phyloP scores from a whole-genome alignment of 2,113 vertebrate species.

The Manacus vitellinus region DNA sequence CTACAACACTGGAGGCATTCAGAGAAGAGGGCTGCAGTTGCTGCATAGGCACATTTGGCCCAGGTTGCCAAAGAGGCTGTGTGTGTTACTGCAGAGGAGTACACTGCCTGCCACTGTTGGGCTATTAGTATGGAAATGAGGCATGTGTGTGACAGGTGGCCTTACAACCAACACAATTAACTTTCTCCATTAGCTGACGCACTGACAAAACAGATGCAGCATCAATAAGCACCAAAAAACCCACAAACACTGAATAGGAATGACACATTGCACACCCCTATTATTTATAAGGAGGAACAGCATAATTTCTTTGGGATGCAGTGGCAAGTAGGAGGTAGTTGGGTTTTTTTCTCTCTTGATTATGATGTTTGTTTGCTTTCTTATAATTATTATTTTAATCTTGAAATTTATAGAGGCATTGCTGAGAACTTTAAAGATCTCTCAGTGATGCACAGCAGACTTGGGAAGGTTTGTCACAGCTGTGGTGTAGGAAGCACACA shows the following conservation, averaged over 20 bases:
- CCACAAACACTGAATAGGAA: slow-evolving; percentile 77
- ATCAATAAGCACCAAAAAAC: slow-evolving; percentile 80
- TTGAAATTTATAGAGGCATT: not conserved
- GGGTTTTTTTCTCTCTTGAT: not conserved
- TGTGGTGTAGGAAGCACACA: not conserved
- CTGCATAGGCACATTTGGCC: slow-evolving; percentile 79
- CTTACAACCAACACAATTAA: slow-evolving; percentile 95
- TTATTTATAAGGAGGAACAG: slow-evolving; percentile 80
- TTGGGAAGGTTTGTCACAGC: not conserved
- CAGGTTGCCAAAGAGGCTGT: slow-evolving; percentile 75
- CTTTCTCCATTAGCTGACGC: slow-evolving; percentile 89
- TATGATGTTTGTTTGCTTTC: not conserved
- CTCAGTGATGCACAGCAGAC: not conserved
- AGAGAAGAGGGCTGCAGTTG: slow-evolving; percentile 64
- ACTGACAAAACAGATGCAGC: slow-evolving; percentile 88
- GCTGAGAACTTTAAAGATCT: not conserved
- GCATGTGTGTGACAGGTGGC: slow-evolving; percentile 93
- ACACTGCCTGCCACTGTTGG: slow-evolving; percentile 84
- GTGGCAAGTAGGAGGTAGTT: not conserved
- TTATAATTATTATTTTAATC: not conserved
- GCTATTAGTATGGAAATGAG: slow-evolving; percentile 95
- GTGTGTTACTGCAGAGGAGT: slow-evolving; percentile 79
- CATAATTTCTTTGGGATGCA: slow-evolving; percentile 68
- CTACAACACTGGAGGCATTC: slow-evolving; percentile 74
- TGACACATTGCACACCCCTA: slow-evolving; percentile 77